Evolutionary conservation across 2,113 vertebrate genomes (phyloP).

Genomic region (Ciconia boyciana): DNA sequence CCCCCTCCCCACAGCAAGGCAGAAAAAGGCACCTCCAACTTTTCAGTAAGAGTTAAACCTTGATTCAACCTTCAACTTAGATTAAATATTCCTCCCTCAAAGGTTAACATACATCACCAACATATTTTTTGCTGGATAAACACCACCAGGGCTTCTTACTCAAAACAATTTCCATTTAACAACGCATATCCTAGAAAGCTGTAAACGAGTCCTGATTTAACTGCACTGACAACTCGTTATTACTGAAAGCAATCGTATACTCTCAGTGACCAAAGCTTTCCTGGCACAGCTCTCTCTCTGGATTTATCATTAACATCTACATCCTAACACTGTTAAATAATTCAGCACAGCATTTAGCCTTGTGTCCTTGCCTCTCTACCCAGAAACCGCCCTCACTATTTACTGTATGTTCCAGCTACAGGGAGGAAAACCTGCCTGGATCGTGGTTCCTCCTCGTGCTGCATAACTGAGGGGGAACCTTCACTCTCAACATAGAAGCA

Average conservation of each 20-base stretch:
- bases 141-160: not conserved
- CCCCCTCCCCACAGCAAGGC: not conserved
- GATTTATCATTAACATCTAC: conserved; percentile 76
- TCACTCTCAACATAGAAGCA: not conserved
- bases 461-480: not conserved
- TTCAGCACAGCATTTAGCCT: conserved; percentile 74
- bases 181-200: not conserved
- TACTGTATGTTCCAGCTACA: conserved; percentile 18
- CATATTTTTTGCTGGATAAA: not conserved
- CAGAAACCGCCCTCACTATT: conserved; percentile 35
- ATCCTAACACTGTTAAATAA: conserved; percentile 76
- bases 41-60: not conserved
- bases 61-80: not conserved
- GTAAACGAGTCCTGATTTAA: not conserved
- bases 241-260: not conserved
- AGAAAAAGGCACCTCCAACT: not conserved
- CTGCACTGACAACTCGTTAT: not conserved
- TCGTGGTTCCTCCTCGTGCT: not conserved
- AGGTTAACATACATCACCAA: not conserved
- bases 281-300: conserved; percentile 62
- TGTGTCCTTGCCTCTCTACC: conserved; percentile 56
- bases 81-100: not conserved
- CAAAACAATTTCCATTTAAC: not conserved
- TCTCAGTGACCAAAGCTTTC: conserved; percentile 54
- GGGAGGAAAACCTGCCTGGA: not conserved